Evolutionary conservation across 2,888 invertebrate species (phyloP), one percentile per base, ranked within the genome.

Genomic region (Strigamia crassipes): DNA sequence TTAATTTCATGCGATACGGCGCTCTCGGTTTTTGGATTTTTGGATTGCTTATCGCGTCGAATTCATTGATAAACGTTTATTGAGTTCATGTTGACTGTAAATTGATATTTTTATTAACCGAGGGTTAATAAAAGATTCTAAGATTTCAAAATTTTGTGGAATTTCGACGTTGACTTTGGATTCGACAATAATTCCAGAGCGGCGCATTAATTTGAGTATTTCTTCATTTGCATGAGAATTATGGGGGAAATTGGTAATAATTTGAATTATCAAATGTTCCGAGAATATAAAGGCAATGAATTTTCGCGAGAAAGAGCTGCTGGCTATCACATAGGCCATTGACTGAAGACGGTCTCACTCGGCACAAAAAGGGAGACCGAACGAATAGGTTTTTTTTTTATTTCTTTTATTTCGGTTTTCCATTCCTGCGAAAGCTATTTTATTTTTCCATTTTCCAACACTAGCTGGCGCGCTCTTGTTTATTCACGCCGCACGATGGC

Each of bases 261-360:
- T 46, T 46, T 12, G 46, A 13, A 46, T 46, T 46, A 13, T 46
- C 46, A 46, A 38, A n/a, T 46, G 15, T 46, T 46, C 61, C 21
- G 10, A 21, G 23, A 61, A 61, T n/a, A 18, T 18, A 61, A 61
- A 61, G 10, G 61, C 61, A 23, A 61, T 18, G 61, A 61, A 61
- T 61, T 61, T 61, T 61, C 12, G 18, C 61, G n/a, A 61, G 61
- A 61, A 61, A 23, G 23, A 61, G 21, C 61, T 21, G 18, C 61
- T 61, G 61, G 61, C 61, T 61, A 61, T 61, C 61, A 61, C 61
- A 51, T 13, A 18, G 61, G 61, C 61, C 61, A 61, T 61, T 61
- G 61, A 61, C 61, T 23, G 61, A 61, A 61, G 61, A 61, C 61
- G 61, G 61, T 18, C 61, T 61, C 61, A 61, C 61, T 61, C 38